Conservation (phyloP, 2,888 invertebrate genomes). For the Sympetrum striolatum region DNA sequence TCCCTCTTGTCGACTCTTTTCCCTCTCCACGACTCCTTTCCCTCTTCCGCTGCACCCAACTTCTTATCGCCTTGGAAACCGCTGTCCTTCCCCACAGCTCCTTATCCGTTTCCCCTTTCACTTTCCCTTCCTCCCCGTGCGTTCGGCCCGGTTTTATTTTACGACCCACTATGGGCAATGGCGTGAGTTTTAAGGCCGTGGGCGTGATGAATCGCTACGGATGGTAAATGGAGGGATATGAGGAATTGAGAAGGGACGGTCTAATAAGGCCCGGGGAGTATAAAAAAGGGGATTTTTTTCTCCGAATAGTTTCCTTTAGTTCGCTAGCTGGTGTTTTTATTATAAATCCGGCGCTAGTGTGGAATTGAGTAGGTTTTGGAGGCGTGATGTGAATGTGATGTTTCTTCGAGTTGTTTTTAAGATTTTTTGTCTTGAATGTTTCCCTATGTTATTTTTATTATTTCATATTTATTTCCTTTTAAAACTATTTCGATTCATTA, state of each 20-base stretch:
- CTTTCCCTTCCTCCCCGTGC: not conserved
- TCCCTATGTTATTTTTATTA: too few relatives aligned
- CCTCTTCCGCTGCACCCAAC: not conserved
- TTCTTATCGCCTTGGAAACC: not conserved
- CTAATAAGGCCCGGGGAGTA: not conserved
- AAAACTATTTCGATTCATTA: too few relatives aligned
- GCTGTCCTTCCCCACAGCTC: not conserved
- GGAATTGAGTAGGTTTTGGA: not conserved
- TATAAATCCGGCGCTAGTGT: too few relatives aligned
- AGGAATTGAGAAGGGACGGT: not conserved
- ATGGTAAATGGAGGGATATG: not conserved
- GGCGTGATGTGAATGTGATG: too few relatives aligned
- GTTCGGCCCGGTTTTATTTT: not conserved
- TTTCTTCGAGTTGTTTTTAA: too few relatives aligned
- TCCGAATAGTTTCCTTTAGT: not conserved
- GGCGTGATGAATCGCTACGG: conserved; percentile 24
- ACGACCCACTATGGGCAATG: not conserved
- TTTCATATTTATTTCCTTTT: too few relatives aligned
- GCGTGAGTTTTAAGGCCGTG: conserved; percentile 27
- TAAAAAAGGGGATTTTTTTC: not conserved
- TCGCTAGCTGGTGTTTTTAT: not conserved
- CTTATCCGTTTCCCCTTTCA: not conserved
- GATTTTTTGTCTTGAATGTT: too few relatives aligned
- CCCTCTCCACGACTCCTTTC: not conserved
- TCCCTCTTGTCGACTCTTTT: too few relatives aligned